Base-by-base conservation (phyloP, 2,888 invertebrate species). In the Leptopilina syphax region DNA sequence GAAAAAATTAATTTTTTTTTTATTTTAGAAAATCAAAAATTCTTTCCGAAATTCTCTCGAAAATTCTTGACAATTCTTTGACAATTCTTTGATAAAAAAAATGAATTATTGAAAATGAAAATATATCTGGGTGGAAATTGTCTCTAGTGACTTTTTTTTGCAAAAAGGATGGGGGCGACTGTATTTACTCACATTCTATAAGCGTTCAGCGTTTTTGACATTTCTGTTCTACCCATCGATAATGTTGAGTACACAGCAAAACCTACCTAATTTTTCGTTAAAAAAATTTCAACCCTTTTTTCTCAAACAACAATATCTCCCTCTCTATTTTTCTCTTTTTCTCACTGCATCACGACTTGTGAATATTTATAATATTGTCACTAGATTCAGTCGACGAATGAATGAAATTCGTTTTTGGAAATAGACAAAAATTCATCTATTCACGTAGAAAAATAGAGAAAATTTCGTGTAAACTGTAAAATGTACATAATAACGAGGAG, bases 151-250 rank as follows among this genome's bases (percentile, higher is more conserved):
- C 34, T 44, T 50, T 10, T 50, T 50, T 10, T 50, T 12, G 50
- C 0, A 9, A 10, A 12, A 50, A 12, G 34, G n/a, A 24, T 47
- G 18, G 27, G 54, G 50, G 50, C 34, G 34, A 34, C 34, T 34
- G 50, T 50, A 3, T 1, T 50, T 94, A 96, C 96, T 96, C 94
- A 97, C 97, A 97, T 96, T 94, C 96, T 95, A 93, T 97, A 97
- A 91, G 96, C 96, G 94, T 96, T 96, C 92, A 97, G 95, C 92
- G 96, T 96, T 94, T 96, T 97, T 93, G 96, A 97, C 96, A 96
- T 96, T 90, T 91, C 90, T 86, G 91, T 92, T 86, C 90, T 90
- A 90, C 91, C 91, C 92, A 92, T 92, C 87, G 90, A 84, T 89
- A 89, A 89, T 81, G 86, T 84, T 84, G 87, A 81, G 83, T 78